Percentiles rank a stretch among this genome's conserved stretches.
phyloP scores from a whole-genome alignment of 2,888 invertebrate species.

The Colletes collaris region DNA sequence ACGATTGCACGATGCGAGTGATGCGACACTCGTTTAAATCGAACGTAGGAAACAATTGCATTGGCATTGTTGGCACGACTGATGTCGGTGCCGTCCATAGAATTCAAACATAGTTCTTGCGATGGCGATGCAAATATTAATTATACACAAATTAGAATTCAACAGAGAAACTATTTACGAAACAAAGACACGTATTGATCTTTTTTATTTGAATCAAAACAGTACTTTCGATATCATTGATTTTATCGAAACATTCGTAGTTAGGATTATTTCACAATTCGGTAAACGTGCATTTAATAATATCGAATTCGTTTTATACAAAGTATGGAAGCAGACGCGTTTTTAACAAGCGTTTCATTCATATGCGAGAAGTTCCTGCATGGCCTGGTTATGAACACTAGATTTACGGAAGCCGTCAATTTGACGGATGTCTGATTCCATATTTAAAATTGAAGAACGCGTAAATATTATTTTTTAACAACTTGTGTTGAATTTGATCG shows the following conservation, averaged over 20 bases:
- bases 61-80: constrained; percentile 32
- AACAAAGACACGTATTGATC: neutral
- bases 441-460: no score
- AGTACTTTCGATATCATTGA: no score
- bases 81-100: neutral
- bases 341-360: neutral
- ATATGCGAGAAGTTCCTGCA: constrained; percentile 18
- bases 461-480: no score
- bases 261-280: no score
- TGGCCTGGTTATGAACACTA: constrained; percentile 39
- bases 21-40: constrained; percentile 12
- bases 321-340: neutral
- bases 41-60: neutral
- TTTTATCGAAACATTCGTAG: no score
- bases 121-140: neutral
- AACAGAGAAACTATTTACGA: neutral
- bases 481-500: no score
- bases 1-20: neutral
- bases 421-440: no score
- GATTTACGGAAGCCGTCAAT: no score
- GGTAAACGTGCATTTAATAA: no score
- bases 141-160: neutral
- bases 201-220: neutral
- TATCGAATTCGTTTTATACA: neutral
- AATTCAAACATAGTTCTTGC: constrained; percentile 8